phyloP scores from a whole-genome alignment of 1,140 invertebrate species.

The Cataglyphis hispanica region DNA sequence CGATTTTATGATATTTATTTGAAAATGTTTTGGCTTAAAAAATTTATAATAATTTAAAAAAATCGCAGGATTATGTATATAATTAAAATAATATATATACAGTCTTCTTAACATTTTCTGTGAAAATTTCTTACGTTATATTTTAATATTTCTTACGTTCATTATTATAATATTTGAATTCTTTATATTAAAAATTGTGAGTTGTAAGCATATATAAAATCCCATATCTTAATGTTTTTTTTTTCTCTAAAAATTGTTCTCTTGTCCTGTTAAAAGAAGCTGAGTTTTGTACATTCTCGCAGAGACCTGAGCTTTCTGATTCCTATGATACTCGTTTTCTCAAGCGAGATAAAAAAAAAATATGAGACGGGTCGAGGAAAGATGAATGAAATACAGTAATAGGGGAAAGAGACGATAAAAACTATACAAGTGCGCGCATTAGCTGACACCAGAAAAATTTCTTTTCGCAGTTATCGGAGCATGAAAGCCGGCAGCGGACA shows the following conservation, averaged over 20 bases:
- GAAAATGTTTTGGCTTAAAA: not conserved
- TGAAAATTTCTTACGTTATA: not conserved
- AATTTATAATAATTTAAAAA: not conserved
- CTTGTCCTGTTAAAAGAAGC: not conserved
- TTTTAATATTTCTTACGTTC: too few species aligned
- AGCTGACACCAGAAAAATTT: constrained; percentile 6
- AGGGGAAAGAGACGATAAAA: not conserved
- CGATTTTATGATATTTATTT: not conserved
- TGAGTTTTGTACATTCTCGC: not conserved
- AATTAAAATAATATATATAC: not conserved
- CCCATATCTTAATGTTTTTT: not conserved
- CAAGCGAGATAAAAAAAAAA: constrained; percentile 10
- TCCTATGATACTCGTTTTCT: not conserved
- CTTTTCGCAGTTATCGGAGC: constrained; percentile 16
- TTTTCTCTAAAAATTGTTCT: not conserved
- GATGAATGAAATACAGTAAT: not conserved
- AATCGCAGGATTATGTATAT: not conserved
- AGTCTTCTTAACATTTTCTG: too few species aligned
- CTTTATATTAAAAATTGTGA: not conserved
- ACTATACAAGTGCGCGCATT: not conserved
- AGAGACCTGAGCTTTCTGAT: not conserved
- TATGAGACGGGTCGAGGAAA: not conserved
- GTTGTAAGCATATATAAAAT: not conserved
- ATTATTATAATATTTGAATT: not conserved
- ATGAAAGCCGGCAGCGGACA: not conserved